These are phyloP conservation scores for Andrena praecox DNA, from an alignment of 2,888 invertebrate genomes.

Conservation along the genomic window DNA sequence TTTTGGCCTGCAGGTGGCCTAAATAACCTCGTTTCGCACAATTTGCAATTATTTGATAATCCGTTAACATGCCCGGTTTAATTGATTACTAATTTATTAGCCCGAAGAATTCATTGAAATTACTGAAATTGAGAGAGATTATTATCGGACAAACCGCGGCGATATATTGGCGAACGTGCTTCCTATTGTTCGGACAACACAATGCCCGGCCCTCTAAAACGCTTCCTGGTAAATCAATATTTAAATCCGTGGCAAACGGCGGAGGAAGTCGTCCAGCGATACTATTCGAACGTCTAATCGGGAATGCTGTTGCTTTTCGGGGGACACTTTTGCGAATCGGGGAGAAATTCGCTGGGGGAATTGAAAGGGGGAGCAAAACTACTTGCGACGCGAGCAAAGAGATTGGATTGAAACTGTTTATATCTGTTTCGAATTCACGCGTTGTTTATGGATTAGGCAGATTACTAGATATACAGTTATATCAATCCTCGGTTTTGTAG, in stretches of 20 bases:
- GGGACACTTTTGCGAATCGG: background rate
- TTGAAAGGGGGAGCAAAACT: too few relatives aligned
- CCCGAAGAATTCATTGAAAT: conserved; percentile 51
- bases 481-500: too few relatives aligned
- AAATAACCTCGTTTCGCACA: conserved; percentile 47
- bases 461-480: too few relatives aligned
- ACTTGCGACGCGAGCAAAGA: too few relatives aligned
- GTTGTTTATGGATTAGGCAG: too few relatives aligned
- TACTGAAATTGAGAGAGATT: conserved; percentile 49
- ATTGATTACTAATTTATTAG: conserved; percentile 59
- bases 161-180: conserved; percentile 15
- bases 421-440: too few relatives aligned
- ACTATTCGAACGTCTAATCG: background rate
- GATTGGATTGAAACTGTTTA: too few relatives aligned
- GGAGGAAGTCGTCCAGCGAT: background rate
- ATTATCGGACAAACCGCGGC: conserved; percentile 34
- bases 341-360: background rate
- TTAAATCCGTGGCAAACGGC: background rate
- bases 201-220: conserved; percentile 18
- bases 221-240: conserved; percentile 38
- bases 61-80: conserved; percentile 51
- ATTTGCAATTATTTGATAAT: conserved; percentile 60
- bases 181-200: conserved; percentile 36
- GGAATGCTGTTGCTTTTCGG: background rate
- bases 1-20: conserved; percentile 34